A percentile compares a stretch with the other conserved stretches of the same genome.
Evolutionary conservation across 2,888 invertebrate genomes (phyloP).

Genomic region (Agrilus biguttatus): DNA sequence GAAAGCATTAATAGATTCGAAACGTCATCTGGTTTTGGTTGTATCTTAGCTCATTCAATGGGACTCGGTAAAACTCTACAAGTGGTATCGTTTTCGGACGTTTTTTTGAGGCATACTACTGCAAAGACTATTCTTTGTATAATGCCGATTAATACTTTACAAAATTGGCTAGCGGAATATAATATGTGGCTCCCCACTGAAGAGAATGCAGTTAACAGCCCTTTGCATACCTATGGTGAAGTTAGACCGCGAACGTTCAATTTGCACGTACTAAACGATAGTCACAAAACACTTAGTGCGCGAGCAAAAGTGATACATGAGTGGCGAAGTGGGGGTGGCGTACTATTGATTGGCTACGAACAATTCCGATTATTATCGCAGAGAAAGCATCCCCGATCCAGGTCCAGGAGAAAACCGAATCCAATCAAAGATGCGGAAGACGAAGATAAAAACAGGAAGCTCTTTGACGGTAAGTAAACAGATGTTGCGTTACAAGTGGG

Average conservation of each 20-base stretch:
- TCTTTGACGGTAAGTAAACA: slow-evolving; percentile 50
- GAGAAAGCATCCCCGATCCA: slow-evolving; percentile 53
- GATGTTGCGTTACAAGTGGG: no score
- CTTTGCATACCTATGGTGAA: slow-evolving; percentile 46
- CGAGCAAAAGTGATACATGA: slow-evolving; percentile 74
- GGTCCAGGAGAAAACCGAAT: slow-evolving; percentile 36
- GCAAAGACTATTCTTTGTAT: slow-evolving; percentile 87
- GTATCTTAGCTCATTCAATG: slow-evolving; percentile 98
- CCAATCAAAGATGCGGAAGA: slow-evolving; percentile 37
- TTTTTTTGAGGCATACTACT: slow-evolving; percentile 80
- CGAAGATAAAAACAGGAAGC: slow-evolving; percentile 50
- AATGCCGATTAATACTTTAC: slow-evolving; percentile 96
- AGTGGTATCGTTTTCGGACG: slow-evolving; percentile 90
- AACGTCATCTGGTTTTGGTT: slow-evolving; percentile 85
- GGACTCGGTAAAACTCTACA: slow-evolving; percentile 96
- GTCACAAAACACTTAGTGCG: slow-evolving; percentile 79
- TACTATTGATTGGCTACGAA: slow-evolving; percentile 93
- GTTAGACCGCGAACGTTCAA: slow-evolving; percentile 70
- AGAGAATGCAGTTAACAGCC: slow-evolving; percentile 31
- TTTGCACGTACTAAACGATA: slow-evolving; percentile 84
- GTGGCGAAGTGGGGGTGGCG: slow-evolving; percentile 83
- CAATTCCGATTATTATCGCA: slow-evolving; percentile 81
- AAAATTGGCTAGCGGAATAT: slow-evolving; percentile 96
- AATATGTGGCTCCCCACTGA: slow-evolving; percentile 91
- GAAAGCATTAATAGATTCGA: slow-evolving; percentile 83